Evolutionary conservation across 2,113 vertebrate species (phyloP), one percentile per base, ranked within the genome.

Genomic region (Gymnogyps californianus): DNA sequence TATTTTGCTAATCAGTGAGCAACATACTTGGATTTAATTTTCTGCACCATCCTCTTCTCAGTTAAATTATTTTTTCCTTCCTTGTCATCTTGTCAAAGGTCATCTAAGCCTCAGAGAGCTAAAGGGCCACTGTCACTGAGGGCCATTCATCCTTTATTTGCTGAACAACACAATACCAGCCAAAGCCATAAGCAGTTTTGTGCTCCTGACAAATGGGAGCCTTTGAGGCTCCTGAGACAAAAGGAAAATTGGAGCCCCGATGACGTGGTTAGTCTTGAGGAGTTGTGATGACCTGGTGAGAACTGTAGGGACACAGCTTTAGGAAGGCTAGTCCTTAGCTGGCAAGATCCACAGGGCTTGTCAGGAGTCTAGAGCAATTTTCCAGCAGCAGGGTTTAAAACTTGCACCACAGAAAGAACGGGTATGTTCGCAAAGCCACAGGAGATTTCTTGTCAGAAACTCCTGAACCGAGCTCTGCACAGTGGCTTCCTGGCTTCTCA

Each of bases 401-500:
- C 12, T 17, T 11, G 0, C 3, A 18, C 34, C 15, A 5, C 10
- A 16, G 49, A 69, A 29, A 11, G 38, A 42, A 32, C 2, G 9
- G 4, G 8, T 10, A 4, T 10, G 8, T 26, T 54, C 1, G 0
- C 31, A 69, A 21, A 82, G 21, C 34, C 14, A 24, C 9, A 7
- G 44, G 36, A 54, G 52, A 22, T 24, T 54, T 62, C 38, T 13
- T 40, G 15, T 19, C 36, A 55, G 55, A 52, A 74, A 17, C 17
- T n/a, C 25, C 38, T 34, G 14, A 55, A 32, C 0, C 0, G 7
- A 85, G 15, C 26, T 67, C 84, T 29, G 17, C 29, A 34, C 38
- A 40, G 36, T 2, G 0, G 4, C n/a, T 79, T 58, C 25, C 19
- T 3, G 8, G 11, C 4, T 65, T 18, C 59, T 38, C 7, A 0